Conservation (phyloP, 30 jellyfish, hydroid and myxozoan species). For the Pseudorhiza aurosa region DNA sequence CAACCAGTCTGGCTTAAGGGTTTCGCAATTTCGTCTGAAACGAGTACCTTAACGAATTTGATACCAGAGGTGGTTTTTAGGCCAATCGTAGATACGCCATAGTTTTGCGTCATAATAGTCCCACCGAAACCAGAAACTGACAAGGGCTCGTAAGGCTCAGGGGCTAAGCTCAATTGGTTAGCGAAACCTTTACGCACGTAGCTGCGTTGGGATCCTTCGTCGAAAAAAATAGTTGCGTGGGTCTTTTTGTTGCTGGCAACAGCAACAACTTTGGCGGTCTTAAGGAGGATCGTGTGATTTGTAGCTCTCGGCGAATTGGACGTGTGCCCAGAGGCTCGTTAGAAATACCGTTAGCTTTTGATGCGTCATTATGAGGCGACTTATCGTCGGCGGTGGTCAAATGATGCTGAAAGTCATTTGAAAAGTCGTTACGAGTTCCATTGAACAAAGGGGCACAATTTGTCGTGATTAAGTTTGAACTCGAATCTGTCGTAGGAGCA, state of each 20-base stretch:
- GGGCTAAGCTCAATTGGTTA: slow-evolving; percentile 8
- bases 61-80: slow-evolving; percentile 47
- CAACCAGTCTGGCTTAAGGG: slow-evolving; percentile 29
- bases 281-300: neutral
- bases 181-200: slow-evolving; percentile 48
- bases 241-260: neutral
- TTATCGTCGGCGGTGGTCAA: neutral
- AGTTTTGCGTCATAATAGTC: slow-evolving; percentile 7
- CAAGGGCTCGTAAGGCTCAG: slow-evolving; percentile 35
- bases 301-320: neutral
- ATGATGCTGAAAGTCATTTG: neutral
- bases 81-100: slow-evolving; percentile 46
- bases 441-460: slow-evolving; percentile 15
- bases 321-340: slow-evolving; percentile 16
- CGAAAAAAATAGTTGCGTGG: slow-evolving; percentile 1
- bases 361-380: slow-evolving; percentile 6
- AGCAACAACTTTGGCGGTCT: slow-evolving; percentile 4
- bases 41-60: slow-evolving; percentile 23
- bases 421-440: neutral
- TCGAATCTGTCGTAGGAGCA: neutral
- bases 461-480: slow-evolving; percentile 1
- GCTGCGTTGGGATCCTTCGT: slow-evolving; percentile 27
- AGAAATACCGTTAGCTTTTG: neutral
- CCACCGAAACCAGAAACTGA: slow-evolving; percentile 60
- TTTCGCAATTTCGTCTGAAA: slow-evolving; percentile 29